Evolutionary conservation across 2,797 vertebrate genomes (phyloP).

Genomic region (Monodelphis domestica): DNA sequence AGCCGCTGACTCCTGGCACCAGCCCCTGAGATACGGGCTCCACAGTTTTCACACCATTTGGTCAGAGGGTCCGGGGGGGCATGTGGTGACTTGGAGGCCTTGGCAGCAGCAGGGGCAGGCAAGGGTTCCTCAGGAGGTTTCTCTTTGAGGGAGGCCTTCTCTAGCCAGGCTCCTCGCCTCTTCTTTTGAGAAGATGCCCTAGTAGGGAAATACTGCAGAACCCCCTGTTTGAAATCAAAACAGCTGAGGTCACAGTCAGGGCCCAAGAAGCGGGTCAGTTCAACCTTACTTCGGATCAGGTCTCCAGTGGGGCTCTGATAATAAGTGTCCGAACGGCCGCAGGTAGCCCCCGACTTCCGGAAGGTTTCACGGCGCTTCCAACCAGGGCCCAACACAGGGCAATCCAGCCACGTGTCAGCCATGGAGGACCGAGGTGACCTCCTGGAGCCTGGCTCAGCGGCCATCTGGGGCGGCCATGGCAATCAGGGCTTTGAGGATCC

Average conservation of each 20-base stretch:
- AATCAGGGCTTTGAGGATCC: too few species aligned
- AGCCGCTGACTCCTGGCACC: slow-evolving; percentile 73
- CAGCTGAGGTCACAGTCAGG: slow-evolving; percentile 85
- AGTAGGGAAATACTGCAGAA: slow-evolving; percentile 69
- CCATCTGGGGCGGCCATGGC: too few species aligned
- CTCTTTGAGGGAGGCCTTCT: too few species aligned
- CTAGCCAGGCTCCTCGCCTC: background rate
- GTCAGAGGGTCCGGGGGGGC: background rate
- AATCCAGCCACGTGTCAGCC: slow-evolving; percentile 90
- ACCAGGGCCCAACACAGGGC: slow-evolving; percentile 88
- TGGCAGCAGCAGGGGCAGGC: background rate
- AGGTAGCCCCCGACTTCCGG: slow-evolving; percentile 89
- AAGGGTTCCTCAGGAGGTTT: slow-evolving; percentile 46
- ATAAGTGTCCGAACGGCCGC: slow-evolving; percentile 93
- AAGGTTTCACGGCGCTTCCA: slow-evolving; percentile 92
- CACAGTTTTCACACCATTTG: slow-evolving; percentile 82
- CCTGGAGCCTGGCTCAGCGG: background rate
- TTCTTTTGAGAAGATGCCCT: slow-evolving; percentile 55
- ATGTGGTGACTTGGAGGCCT: too few species aligned
- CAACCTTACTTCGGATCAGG: slow-evolving; percentile 91
- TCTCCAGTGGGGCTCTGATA: slow-evolving; percentile 91
- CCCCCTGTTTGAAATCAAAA: slow-evolving; percentile 91
- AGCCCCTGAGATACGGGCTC: slow-evolving; percentile 77
- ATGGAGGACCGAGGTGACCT: slow-evolving; percentile 59
- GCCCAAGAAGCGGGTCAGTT: slow-evolving; percentile 86